Base-by-base conservation (phyloP, 2,113 vertebrate genomes). In the Colossoma macropomum region DNA sequence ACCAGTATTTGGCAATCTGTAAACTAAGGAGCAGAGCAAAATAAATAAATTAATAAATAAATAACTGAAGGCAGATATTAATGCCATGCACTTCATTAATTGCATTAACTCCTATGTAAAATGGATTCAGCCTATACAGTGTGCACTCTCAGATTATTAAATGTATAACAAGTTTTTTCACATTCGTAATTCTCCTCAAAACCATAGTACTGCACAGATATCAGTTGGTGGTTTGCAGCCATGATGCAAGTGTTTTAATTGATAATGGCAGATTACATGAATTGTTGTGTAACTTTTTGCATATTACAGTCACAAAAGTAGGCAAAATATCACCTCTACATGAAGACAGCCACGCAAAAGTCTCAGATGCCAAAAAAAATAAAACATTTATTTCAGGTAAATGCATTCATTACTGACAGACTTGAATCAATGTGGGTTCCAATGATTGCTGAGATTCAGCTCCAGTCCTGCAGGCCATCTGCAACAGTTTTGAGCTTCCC, bases 301-400 rank as follows among this genome's bases (percentile, higher is more conserved):
- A 38, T 45, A 19, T 52, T 52, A 52, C 8, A 17, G 2, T 52
- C 13, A 1, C 50, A 8, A 52, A 52, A 15, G 17, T 1, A 48
- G 8, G 13, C 8, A 2, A 8, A 17, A 52, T 15, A 52, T 8
- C 3, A 17, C 17, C 1, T 17, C 1, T 17, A 52, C 50, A 56
- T 1, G 21, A 56, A 21, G 17, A 23, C 17, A 38, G 0, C 1
- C 38, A 38, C 38, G 7, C 2, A 11, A 25, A 41, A 27, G 28
- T 8, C 17, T 34, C 6, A 4, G 30, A 54, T 21, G 2, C 4
- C 6, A 70, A 59, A 45, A 38, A 25, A 28, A 62, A 62, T 16
- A 0, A 21, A 7, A 23, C 10, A 76, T 82, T 82, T 82, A 82
- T 76, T 82, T 25, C 54, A 52, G 32, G 13, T 76, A 7, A 60